phyloP scores from a whole-genome alignment of 2,113 vertebrate genomes.

The Addax nasomaculatus region DNA sequence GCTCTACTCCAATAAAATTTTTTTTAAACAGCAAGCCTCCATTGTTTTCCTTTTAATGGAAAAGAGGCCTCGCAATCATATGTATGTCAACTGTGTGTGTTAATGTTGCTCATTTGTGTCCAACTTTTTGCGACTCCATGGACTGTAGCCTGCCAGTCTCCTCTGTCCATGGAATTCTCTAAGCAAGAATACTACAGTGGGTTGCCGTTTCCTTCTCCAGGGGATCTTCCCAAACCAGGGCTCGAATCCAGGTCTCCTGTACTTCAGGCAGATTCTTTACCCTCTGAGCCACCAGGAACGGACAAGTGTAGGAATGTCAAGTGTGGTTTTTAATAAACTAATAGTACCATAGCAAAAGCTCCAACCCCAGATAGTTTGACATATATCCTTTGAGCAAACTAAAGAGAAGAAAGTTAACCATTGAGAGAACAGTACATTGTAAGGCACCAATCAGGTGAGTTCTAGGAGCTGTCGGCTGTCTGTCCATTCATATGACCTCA shows the following conservation, averaged over 20 bases:
- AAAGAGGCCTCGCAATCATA: neutral
- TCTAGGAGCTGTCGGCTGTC: accelerated
- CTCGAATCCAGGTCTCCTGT: neutral
- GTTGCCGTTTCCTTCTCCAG: neutral
- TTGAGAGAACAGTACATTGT: accelerated
- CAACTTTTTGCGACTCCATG: neutral
- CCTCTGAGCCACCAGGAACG: neutral
- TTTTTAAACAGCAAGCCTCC: neutral
- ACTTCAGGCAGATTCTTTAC: neutral
- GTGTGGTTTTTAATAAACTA: neutral
- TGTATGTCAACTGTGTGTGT: neutral
- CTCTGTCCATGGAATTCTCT: neutral
- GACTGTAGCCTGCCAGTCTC: neutral
- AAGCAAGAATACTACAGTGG: neutral
- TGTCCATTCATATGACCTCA: neutral
- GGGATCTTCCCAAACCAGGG: neutral
- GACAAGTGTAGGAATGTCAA: neutral
- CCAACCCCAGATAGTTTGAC: neutral
- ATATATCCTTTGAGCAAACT: neutral
- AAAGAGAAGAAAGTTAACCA: neutral
- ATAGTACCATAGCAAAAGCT: neutral
- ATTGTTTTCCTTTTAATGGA: neutral
- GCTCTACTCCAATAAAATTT: neutral
- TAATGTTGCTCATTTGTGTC: neutral
- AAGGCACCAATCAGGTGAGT: too few relatives aligned